Evolutionary conservation across 2,888 invertebrate species (phyloP), one percentile per base, ranked within the genome.

Genomic region (Terebella lapidaria): DNA sequence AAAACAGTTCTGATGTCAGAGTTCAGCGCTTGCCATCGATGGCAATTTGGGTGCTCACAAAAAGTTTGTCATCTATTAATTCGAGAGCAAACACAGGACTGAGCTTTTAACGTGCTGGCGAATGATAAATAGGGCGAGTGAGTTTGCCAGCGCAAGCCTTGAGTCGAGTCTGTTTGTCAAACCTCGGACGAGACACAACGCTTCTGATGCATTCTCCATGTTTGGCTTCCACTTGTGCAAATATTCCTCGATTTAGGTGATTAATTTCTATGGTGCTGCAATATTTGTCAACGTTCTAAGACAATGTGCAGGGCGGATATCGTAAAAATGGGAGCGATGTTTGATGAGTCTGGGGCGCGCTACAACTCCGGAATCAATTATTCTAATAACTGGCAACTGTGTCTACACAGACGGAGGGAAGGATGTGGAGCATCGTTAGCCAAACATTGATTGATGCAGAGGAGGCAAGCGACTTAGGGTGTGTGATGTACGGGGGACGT

Each of bases 311-410:
- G 42, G 42, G 42, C 42, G 42, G 42, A 35, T 35, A 35, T 35
- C 42, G 42, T n/a, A 10, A 35, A 35, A 35, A 10, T 35, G 42
- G 42, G n/a, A n/a, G 10, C 42, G 42, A 35, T 35, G 42, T 35
- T 35, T 35, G 42, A 35, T n/a, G 42, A 35, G 10, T n/a, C 10
- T 10, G 42, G 10, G n/a, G 10, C 10, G 42, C 42, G 42, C 10
- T 35, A 35, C 42, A 15, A n/a, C 42, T 10, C 49, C 49, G 22
- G 49, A 49, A 49, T 49, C 49, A 49, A 49, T 49, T 49, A 49
- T 49, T 49, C 49, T 49, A 22, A 49, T 49, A 10, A 49, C 10
- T 24, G 49, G 42, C 42, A 15, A 15, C 42, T 35, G 10, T n/a
- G 42, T 35, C 42, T 15, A 35, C 42, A 35, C 42, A n/a, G 42